Evolutionary conservation across 2,797 vertebrate genomes (phyloP), one percentile per base, ranked within the genome.

Genomic region (Acrossocheilus wenchowensis): DNA sequence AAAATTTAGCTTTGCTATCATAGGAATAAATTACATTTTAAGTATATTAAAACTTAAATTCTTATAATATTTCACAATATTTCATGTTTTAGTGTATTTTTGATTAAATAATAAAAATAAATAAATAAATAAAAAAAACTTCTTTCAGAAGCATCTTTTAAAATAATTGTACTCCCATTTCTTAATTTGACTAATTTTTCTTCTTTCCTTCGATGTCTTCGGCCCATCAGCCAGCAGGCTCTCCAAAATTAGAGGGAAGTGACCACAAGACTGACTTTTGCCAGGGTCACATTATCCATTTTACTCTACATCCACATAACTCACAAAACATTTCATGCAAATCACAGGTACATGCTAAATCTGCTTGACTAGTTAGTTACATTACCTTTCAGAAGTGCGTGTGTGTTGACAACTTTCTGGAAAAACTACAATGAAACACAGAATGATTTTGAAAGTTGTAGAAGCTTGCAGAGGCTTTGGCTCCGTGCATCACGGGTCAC

Each of bases 401-500:
- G 72, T 17, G 72, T 17, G 14, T 52, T 52, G 26, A n/a, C 54
- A 36, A 6, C 41, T 23, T 74, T 83, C 19, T 36, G 60, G 9
- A 7, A 60, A 34, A 82, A 45, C 50, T 23, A 54, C 52, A 14
- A 48, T 9, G 10, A 9, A 64, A 64, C 54, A 17, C 1, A 12
- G 21, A 10, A 52, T 5, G 21, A 66, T 52, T 84, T n/a, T 21
- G 34, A 68, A 68, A 54, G 73, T 84, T 30, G 10, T 36, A 43
- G 9, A 69, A 57, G 36, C 15, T 36, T 0, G 7, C 30, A 3
- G 6, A 34, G 15, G 8, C 45, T 43, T 85, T 72, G 26, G 66
- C 66, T 45, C 64, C 5, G 30, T 45, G 39, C 50, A 71, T 85
- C 50, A 72, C 12, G 19, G 84, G 50, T 80, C 75, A 79, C 36